Conservation (phyloP, 2,888 invertebrate species). For the Tenthredo notha region DNA sequence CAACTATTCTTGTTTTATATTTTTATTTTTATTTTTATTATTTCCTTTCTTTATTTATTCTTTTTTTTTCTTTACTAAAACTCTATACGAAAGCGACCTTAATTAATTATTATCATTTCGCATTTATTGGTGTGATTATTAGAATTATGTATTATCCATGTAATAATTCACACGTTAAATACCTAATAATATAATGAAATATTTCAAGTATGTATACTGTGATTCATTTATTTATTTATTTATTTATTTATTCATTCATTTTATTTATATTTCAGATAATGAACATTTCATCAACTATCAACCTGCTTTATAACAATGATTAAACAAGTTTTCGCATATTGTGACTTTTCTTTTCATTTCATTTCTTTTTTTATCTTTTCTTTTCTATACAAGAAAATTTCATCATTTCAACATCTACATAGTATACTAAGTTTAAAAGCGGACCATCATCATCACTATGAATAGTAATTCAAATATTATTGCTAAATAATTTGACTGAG, state of each 20-base stretch:
- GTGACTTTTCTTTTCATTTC: background rate
- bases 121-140: constrained; percentile 15
- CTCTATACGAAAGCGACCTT: constrained; percentile 22
- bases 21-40: background rate
- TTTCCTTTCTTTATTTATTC: background rate
- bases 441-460: constrained; percentile 67
- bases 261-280: constrained; percentile 13
- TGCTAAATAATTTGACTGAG: constrained; percentile 73
- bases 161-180: constrained; percentile 28
- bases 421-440: constrained; percentile 59
- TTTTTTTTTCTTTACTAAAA: background rate
- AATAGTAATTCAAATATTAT: constrained; percentile 66
- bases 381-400: constrained; percentile 59
- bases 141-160: background rate
- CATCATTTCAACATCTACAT: constrained; percentile 56
- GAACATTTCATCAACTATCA: constrained; percentile 10
- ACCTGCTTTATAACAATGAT: background rate
- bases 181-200: constrained; percentile 10
- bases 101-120: constrained; percentile 41
- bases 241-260: background rate
- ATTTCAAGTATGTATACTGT: too few relatives aligned
- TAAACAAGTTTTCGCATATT: background rate
- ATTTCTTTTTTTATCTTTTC: background rate
- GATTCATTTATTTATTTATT: background rate
- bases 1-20: background rate